phyloP scores from a whole-genome alignment of 2,113 vertebrate genomes.

The rat (Rattus norvegicus) region GRCr8 NC_086039.1:35296501-35297000 shows the following conservation, averaged over 20 bases:
- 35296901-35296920: neutral
- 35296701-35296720: neutral
- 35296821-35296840: slow-evolving; percentile 40
- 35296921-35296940: neutral
- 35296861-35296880: slow-evolving; percentile 32
- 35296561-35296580: neutral
- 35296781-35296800: neutral
- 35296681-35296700: neutral
- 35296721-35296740: neutral
- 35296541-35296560: neutral
- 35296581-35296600: neutral
- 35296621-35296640: neutral
- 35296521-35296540: neutral
- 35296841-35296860: neutral
- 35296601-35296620: neutral
- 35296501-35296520: neutral
- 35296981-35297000: slow-evolving; percentile 23
- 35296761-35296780: slow-evolving; percentile 29
- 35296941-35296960: neutral
- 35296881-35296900: slow-evolving; percentile 47
- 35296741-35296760: neutral
- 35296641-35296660: neutral
- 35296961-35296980: slow-evolving; percentile 14
- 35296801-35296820: slow-evolving; percentile 53
- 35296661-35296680: neutral